Percentiles rank a stretch among this genome's conserved stretches.
Evolutionary conservation across 2,888 invertebrate species (phyloP).

Genomic region (Hirtodrosophila alboralis): DNA sequence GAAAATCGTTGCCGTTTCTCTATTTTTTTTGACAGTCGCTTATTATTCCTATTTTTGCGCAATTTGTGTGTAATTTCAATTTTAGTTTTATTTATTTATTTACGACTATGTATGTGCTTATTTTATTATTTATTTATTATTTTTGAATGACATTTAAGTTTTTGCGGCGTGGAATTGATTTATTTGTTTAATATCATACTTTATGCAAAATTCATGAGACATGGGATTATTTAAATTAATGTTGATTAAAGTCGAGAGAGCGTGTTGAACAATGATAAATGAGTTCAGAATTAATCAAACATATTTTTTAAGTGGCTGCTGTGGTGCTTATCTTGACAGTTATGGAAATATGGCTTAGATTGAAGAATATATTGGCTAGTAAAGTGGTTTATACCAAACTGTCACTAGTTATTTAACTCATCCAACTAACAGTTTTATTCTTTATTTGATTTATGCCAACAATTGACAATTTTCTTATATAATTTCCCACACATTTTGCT

Average conservation of each 20-base stretch:
- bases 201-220: constrained; percentile 31
- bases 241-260: constrained; percentile 21
- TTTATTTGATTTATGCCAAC: constrained; percentile 1
- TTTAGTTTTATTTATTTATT: constrained; percentile 24
- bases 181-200: constrained; percentile 35
- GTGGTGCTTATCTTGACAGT: constrained; percentile 22
- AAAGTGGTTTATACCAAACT: not conserved
- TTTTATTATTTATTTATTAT: constrained; percentile 36
- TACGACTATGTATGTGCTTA: constrained; percentile 19
- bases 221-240: constrained; percentile 40
- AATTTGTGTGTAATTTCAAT: constrained; percentile 49
- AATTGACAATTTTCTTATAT: constrained; percentile 10
- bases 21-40: constrained; percentile 48
- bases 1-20: constrained; percentile 45
- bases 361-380: not conserved
- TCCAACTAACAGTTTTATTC: not conserved
- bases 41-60: constrained; percentile 34
- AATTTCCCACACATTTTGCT: constrained; percentile 15
- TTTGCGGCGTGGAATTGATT: constrained; percentile 54
- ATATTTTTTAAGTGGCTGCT: constrained; percentile 26
- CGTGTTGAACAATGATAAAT: constrained; percentile 20
- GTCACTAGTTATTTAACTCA: too few species aligned
- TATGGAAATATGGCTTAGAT: constrained; percentile 3
- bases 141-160: constrained; percentile 53
- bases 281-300: constrained; percentile 13